Conservation (phyloP, 2,888 invertebrate genomes). For the Dendrolimus pini region DNA sequence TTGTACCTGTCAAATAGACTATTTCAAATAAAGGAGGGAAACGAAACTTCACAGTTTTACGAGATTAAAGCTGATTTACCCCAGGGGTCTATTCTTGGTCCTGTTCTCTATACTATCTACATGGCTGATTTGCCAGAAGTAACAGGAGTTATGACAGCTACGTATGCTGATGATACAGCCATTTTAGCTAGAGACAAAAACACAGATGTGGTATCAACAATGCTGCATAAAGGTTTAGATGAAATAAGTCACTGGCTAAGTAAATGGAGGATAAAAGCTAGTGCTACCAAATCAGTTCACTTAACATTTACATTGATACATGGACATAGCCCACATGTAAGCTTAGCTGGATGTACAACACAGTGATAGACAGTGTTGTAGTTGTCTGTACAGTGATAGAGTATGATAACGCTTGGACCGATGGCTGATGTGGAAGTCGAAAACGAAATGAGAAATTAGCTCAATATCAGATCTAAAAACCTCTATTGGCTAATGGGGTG, state of each 20-base stretch:
- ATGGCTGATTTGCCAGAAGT: no score
- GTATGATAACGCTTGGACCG: constrained; percentile 12
- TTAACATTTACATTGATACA: constrained; percentile 9
- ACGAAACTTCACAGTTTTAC: not conserved
- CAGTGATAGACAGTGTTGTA: no score
- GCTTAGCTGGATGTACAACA: constrained; percentile 5
- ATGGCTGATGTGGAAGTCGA: not conserved
- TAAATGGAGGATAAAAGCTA: constrained; percentile 11
- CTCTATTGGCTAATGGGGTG: no score
- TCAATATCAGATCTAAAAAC: not conserved
- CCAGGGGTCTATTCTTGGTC: no score
- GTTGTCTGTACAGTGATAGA: constrained; percentile 11
- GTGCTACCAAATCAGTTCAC: constrained; percentile 9
- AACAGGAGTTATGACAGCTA: no score
- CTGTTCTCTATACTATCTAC: no score
- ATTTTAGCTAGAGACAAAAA: no score
- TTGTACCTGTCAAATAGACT: not conserved
- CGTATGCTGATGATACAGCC: no score
- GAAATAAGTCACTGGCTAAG: constrained; percentile 8
- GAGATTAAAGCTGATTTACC: not conserved
- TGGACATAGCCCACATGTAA: constrained; percentile 13
- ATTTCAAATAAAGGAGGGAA: not conserved
- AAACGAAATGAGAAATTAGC: not conserved
- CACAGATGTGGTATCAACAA: no score
- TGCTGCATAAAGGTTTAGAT: not conserved